Base-by-base conservation (phyloP, 2,888 invertebrate species). In the Flabesymbios commensalis region DNA sequence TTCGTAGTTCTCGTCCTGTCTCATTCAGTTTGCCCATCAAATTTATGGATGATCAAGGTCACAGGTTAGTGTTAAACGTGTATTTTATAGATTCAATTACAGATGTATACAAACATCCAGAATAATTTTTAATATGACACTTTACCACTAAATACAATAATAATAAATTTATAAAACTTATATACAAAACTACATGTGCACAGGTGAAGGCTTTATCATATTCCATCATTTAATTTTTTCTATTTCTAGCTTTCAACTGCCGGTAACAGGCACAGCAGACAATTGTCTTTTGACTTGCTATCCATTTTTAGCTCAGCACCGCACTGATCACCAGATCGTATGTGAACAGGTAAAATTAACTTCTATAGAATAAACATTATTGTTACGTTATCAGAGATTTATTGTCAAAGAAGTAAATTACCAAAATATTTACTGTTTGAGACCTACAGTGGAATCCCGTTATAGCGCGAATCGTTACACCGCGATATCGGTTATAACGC, bases 231-330 rank as follows among this genome's bases (percentile, higher is more conserved):
- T 36, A 26, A 7, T 26, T 53, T 42, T 55, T 42, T 19, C n/a
- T 26, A 39, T 3, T 42, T 29, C 10, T 65, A 79, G 77, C 22
- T 81, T 79, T 64, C 43, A 56, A 24, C 63, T 81, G 57, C 60
- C 74, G 58, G 75, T 83, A 43, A 76, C 78, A 5, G 81, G 78
- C 14, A 79, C 82, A 7, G 77, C 81, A 28, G 83, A 83, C 66
- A 83, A 83, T 68, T 79, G 80, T 57, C 69, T 83, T 17, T 64
- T 83, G 60, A 79, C 80, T 3, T 80, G 79, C 61, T 83, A 82
- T 63, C 78, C 79, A 1, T 83, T 82, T 73, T 64, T 83, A 49
- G 78, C 78, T 5, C 67, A 76, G 55, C 81, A 83, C 64, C 68
- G 79, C 41, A 69, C 72, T 31, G 82, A 82, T 61, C 78, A 81